phyloP scores from a whole-genome alignment of 2,888 invertebrate genomes.

The Cryptops parisi region DNA sequence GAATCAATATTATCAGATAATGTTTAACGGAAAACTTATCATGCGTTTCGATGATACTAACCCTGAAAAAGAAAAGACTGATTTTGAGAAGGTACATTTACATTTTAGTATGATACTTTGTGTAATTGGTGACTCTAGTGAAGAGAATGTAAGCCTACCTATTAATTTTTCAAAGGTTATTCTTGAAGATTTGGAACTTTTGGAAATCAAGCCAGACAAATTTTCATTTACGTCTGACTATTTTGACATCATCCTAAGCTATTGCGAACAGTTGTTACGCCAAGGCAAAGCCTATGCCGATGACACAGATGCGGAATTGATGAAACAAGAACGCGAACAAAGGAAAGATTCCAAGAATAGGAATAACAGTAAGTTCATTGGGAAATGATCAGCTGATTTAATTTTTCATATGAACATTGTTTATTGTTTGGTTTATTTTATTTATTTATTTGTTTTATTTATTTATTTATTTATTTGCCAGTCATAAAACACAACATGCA shows the following conservation, averaged over 20 bases:
- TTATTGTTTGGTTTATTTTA: not conserved
- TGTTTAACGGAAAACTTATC: slow-evolving; percentile 83
- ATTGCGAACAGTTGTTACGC: slow-evolving; percentile 73
- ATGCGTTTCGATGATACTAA: slow-evolving; percentile 99
- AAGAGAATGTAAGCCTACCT: no score
- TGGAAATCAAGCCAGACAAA: slow-evolving; percentile 80
- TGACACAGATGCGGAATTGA: slow-evolving; percentile 82
- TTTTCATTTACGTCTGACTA: slow-evolving; percentile 95
- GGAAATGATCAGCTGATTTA: no score
- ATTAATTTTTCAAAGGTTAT: slow-evolving; percentile 49
- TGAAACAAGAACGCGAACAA: slow-evolving; percentile 91
- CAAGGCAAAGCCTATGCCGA: slow-evolving; percentile 92
- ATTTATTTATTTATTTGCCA: slow-evolving; percentile 30
- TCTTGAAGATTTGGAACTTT: slow-evolving; percentile 74
- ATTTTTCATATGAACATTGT: no score
- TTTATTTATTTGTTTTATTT: not conserved
- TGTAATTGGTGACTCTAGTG: no score
- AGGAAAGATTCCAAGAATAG: slow-evolving; percentile 69
- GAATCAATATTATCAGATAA: slow-evolving; percentile 91
- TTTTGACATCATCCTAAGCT: slow-evolving; percentile 77
- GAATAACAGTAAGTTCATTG: slow-evolving; percentile 52
- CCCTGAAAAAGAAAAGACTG: slow-evolving; percentile 93
- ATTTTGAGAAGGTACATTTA: slow-evolving; percentile 95
- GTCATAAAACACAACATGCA: slow-evolving; percentile 68
- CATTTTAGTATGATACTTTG: no score